phyloP scores from a whole-genome alignment of 2,113 vertebrate species.

The Lycocorax pyrrhopterus region DNA sequence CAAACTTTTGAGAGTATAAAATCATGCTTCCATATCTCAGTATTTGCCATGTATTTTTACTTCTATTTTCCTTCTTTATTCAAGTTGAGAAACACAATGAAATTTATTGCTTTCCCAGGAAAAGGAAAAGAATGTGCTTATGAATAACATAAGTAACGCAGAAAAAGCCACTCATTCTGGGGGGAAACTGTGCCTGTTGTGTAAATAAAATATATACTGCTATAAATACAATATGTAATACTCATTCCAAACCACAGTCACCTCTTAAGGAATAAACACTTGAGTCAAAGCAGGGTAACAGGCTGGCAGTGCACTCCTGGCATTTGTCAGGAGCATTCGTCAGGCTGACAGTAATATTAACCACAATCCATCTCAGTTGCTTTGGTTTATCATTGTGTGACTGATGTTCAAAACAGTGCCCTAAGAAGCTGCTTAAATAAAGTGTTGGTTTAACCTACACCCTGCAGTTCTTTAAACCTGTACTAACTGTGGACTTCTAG shows the following conservation, averaged over 20 bases:
- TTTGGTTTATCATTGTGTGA: conserved; percentile 73
- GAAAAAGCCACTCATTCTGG: conserved; percentile 16
- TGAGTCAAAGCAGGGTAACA: conserved; percentile 46
- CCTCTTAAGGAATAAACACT: conserved; percentile 65
- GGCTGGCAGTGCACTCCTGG: conserved; percentile 61
- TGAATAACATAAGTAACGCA: conserved; percentile 9
- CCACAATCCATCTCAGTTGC: conserved; percentile 71
- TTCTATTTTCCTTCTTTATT: background rate
- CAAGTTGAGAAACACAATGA: background rate
- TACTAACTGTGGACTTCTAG: background rate
- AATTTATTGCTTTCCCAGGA: background rate
- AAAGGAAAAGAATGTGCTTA: background rate
- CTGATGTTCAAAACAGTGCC: conserved; percentile 68
- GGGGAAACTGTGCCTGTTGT: conserved; percentile 41
- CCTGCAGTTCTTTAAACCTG: conserved; percentile 13
- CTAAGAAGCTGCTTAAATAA: conserved; percentile 62
- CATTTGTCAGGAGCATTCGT: conserved; percentile 55
- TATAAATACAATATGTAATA: conserved; percentile 61
- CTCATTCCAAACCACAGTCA: conserved; percentile 26
- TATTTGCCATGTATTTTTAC: background rate
- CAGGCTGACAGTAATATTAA: conserved; percentile 75
- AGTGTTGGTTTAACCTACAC: conserved; percentile 63
- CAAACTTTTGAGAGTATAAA: background rate
- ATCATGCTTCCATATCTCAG: background rate
- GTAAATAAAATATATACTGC: conserved; percentile 56